Base-by-base conservation (phyloP, 2,113 vertebrate species). In the Empidonax alnorum region DNA sequence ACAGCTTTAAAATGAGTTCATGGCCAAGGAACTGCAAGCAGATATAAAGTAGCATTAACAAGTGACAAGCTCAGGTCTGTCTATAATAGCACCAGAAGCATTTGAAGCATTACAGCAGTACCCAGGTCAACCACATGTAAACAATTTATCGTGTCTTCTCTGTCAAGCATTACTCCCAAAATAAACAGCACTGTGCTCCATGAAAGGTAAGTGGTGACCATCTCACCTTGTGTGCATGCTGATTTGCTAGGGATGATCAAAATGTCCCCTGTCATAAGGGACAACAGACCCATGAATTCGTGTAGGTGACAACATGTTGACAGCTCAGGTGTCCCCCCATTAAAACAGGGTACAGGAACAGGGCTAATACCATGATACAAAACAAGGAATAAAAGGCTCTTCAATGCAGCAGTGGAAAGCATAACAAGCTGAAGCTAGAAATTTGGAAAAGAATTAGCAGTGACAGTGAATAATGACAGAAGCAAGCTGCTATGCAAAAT, bases 381-480 rank as follows among this genome's bases (percentile, higher is more conserved):
- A 59, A 55, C 35, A 80, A 82, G 42, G 55, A 77, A 62, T 77
- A 83, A 86, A 80, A 39, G 28, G 58, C 33, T 87, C 10, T 76
- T 56, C 49, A 91, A 76, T 0, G 1, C 20, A 83, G 49, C 62
- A 73, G 62, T 82, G 71, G 67, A 88, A 95, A 92, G 23, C 41
- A 22, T 58, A 95, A 90, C 24, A 84, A 47, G 42, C 15, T 77
- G 50, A 87, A 81, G 46, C 79, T 68, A 82, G 76, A 94, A 94
- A 89, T 87, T 65, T 78, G 83, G 65, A 86, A 81, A 92, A 89
- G 39, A 86, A 92, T 90, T 84, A 92, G 73, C 47, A 81, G 35
- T n/a, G 42, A 89, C 76, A 92, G 52, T 63, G 73, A 94, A 72
- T 71, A 93, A 96, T 50, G 21, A 81, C 47, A 90, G 47, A 17